Base-by-base conservation (phyloP, 2,888 invertebrate species). In the Tinea trinotella region DNA sequence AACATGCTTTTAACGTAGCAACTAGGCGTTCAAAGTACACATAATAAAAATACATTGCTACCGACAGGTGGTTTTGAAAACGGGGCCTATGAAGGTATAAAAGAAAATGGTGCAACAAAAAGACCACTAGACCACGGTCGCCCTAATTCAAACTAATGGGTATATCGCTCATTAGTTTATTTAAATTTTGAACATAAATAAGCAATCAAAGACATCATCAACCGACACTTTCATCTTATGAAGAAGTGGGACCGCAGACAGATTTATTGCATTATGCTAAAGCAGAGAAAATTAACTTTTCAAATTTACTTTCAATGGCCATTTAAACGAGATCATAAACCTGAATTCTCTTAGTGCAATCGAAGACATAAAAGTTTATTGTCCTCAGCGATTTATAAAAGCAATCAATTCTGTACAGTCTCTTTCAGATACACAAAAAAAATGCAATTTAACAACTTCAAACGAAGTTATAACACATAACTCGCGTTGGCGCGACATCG, bases 311-410 rank as follows among this genome's bases (percentile, higher is more conserved):
- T 62, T 64, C 63, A 64, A 66, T 66, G 63, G 59, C 61, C 59
- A 61, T 62, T 68, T 71, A 68, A 69, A 35, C 64, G 67, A 62
- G 61, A 60, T 65, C 59, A 68, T 76, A 77, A 78, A 78, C 70
- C 71, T 64, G 67, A 62, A 68, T 67, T 60, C 59, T 56, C 57
- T 57, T 60, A 74, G 67, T 68, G 73, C 67, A 65, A 67, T 71
- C 62, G 60, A 66, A 54, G 40, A 30, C 30, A 54, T 57, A 56
- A 59, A 60, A 70, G 62, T 69, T 70, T 69, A 69, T 66, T 64
- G 65, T 67, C 65, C 63, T 64, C 62, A 60, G 63, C 15, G 24
- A 60, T 63, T 62, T 61, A 63, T 61, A 64, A 66, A 66, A 62
- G 65, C 70, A 71, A 76, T 76, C 70, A 73, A 77, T 77, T 67